These are phyloP conservation scores for Cryptosula pallasiana DNA, from an alignment of 2,888 invertebrate genomes.

Conservation along the genomic window DNA sequence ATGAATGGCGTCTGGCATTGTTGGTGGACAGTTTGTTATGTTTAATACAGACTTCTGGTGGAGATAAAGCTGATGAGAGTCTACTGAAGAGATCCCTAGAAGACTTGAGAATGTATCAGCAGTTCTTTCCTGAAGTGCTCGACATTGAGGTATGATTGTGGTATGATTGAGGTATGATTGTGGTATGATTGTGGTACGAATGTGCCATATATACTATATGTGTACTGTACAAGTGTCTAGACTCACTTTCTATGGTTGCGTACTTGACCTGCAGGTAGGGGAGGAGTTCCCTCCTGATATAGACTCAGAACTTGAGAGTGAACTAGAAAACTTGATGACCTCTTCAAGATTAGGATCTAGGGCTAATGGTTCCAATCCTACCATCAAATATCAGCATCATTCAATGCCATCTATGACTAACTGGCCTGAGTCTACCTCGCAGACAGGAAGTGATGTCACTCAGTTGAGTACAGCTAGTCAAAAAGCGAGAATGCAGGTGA, in stretches of 20 bases:
- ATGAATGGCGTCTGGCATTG: too few species aligned
- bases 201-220: too few species aligned
- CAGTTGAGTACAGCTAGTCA: too few species aligned
- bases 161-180: too few species aligned
- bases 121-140: constrained; percentile 47
- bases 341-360: background rate
- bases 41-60: background rate
- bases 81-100: constrained; percentile 29
- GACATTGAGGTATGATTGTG: constrained; percentile 42
- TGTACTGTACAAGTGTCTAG: too few species aligned
- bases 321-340: background rate
- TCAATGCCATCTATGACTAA: background rate
- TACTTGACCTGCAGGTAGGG: background rate
- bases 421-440: background rate
- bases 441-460: too few species aligned
- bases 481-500: too few species aligned
- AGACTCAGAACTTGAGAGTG: background rate
- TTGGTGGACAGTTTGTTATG: too few species aligned
- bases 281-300: background rate
- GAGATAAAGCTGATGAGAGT: background rate
- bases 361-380: background rate
- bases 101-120: constrained; percentile 43
- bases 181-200: too few species aligned
- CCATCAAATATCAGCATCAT: too few species aligned
- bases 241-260: too few species aligned